These are phyloP conservation scores for Cydia pomonella DNA, from an alignment of 1,140 invertebrate genomes.

Conservation along the genomic window DNA sequence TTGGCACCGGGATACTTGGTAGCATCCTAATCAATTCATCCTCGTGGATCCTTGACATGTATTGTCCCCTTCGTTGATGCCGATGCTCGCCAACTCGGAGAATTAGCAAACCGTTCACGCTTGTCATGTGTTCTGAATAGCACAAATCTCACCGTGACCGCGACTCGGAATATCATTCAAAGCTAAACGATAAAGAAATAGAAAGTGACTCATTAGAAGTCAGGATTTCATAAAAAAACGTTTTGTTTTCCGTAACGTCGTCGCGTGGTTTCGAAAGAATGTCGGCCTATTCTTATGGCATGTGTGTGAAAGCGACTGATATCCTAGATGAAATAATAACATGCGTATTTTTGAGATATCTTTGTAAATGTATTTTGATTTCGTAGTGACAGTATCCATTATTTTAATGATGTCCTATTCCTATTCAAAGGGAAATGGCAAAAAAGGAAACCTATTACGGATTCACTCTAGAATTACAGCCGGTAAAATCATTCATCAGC, in stretches of 20 bases:
- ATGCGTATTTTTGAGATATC: background rate
- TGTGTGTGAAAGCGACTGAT: background rate
- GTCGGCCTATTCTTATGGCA: background rate
- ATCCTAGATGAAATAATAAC: background rate
- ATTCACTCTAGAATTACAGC: too few relatives aligned
- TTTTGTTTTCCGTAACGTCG: slow-evolving; percentile 36
- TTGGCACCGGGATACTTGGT: slow-evolving; percentile 39
- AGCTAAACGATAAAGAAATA: slow-evolving; percentile 48
- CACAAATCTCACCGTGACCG: slow-evolving; percentile 43
- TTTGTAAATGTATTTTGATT: too few relatives aligned
- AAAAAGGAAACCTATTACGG: too few relatives aligned
- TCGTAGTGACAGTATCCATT: too few relatives aligned
- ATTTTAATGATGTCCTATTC: too few relatives aligned
- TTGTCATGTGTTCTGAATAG: slow-evolving; percentile 41
- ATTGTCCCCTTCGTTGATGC: slow-evolving; percentile 38
- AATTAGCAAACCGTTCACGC: slow-evolving; percentile 50
- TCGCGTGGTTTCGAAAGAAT: slow-evolving; percentile 25
- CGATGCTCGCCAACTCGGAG: slow-evolving; percentile 33
- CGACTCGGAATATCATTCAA: slow-evolving; percentile 50
- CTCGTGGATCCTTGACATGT: slow-evolving; percentile 51
- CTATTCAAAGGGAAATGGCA: too few relatives aligned
- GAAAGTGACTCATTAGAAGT: slow-evolving; percentile 50
- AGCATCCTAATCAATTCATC: slow-evolving; percentile 1
- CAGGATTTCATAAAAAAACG: slow-evolving; percentile 37
- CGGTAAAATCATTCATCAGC: too few relatives aligned